phyloP scores from a whole-genome alignment of 1,140 invertebrate species.

The Drosophila melanogaster region DNA sequence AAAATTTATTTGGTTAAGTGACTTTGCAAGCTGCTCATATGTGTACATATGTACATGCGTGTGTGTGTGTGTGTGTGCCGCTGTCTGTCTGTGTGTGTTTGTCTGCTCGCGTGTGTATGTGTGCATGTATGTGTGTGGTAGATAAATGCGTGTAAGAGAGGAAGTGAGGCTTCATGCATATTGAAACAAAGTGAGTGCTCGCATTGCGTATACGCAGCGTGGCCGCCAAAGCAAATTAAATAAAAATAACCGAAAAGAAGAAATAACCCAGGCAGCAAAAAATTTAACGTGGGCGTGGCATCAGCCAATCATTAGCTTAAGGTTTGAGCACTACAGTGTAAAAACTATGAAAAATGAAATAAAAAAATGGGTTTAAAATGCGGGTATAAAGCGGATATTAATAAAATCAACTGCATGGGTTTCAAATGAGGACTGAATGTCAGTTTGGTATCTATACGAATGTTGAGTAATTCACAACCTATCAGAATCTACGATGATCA shows the following conservation, averaged over 20 bases:
- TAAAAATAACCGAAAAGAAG: constrained; percentile 7
- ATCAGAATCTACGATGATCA: too few relatives aligned
- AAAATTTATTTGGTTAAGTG: constrained; percentile 82
- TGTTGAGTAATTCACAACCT: too few relatives aligned
- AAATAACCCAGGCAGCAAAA: background rate
- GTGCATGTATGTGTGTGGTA: background rate
- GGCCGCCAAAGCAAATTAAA: constrained; percentile 46
- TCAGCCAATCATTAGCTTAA: constrained; percentile 61
- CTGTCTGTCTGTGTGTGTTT: background rate
- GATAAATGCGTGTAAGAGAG: constrained; percentile 3
- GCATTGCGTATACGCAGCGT: constrained; percentile 73
- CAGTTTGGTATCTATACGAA: too few relatives aligned
- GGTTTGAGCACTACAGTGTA: background rate
- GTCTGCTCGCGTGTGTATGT: constrained; percentile 22
- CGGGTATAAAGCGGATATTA: too few relatives aligned
- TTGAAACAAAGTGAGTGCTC: constrained; percentile 76
- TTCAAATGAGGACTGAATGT: background rate
- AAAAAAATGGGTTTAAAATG: too few relatives aligned
- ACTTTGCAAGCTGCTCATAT: constrained; percentile 53
- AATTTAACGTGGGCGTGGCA: constrained; percentile 12
- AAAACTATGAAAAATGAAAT: constrained; percentile 8
- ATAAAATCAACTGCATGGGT: background rate
- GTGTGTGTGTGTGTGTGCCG: constrained; percentile 12
- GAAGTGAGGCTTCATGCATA: constrained; percentile 58
- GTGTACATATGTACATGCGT: constrained; percentile 3